Evolutionary conservation across 2,797 vertebrate genomes (phyloP).

Genomic region (Danio choprae): DNA sequence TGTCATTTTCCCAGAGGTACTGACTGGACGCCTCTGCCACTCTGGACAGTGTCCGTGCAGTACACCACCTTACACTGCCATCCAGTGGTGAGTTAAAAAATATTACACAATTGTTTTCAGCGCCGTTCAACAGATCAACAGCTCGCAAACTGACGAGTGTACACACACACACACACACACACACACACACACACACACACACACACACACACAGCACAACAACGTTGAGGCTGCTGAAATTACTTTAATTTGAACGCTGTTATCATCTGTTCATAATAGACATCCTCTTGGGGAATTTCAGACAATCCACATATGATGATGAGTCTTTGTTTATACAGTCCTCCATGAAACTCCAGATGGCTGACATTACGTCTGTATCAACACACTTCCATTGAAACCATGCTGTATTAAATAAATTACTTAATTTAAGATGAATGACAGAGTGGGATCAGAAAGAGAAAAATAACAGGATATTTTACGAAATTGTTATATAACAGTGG

Average conservation of each 20-base stretch:
- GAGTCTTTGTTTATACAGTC: constrained; percentile 17
- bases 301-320: not conserved
- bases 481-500: constrained; percentile 7
- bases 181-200: not conserved
- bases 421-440: not conserved
- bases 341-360: constrained; percentile 23
- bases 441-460: not conserved
- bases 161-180: not conserved
- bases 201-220: not conserved
- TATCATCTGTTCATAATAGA: constrained; percentile 10
- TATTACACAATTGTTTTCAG: not conserved
- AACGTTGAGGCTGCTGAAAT: not conserved
- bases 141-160: not conserved
- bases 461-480: not conserved
- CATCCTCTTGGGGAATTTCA: not conserved
- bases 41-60: constrained; percentile 24
- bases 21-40: not conserved
- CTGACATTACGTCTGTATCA: constrained; percentile 9
- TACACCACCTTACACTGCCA: constrained; percentile 62
- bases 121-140: not conserved
- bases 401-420: not conserved
- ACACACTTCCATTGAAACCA: constrained; percentile 12
- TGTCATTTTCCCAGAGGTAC: constrained; percentile 42
- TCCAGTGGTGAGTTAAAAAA: constrained; percentile 58
- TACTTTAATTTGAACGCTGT: constrained; percentile 2